These are phyloP conservation scores for Rhinoderma darwinii DNA, from an alignment of 2,113 vertebrate genomes.

Conservation along the genomic window DNA sequence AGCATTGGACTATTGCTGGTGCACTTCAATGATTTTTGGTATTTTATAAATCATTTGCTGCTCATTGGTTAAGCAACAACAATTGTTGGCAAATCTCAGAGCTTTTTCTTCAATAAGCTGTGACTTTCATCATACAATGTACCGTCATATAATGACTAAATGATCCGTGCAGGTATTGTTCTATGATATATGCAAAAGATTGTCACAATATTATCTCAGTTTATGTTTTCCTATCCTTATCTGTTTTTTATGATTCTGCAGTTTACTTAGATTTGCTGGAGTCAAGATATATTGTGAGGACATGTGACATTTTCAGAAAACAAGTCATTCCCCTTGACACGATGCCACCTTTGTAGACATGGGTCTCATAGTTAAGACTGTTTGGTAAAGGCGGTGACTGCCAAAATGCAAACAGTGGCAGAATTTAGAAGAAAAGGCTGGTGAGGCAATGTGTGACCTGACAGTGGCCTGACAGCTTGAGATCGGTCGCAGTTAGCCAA, in stretches of 20 bases:
- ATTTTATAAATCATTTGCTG: background rate
- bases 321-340: conserved; percentile 13
- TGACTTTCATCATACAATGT: background rate
- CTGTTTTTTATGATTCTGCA: background rate
- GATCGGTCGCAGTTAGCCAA: background rate
- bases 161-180: background rate
- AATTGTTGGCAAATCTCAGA: background rate
- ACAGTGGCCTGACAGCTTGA: background rate
- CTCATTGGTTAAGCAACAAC: background rate
- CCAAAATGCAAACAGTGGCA: conserved; percentile 20
- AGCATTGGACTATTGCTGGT: background rate
- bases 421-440: background rate
- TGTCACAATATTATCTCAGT: background rate
- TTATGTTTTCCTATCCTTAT: background rate
- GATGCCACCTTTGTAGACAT: conserved; percentile 30
- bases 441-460: background rate
- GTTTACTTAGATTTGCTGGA: background rate
- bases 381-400: conserved; percentile 51
- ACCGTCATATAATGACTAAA: background rate
- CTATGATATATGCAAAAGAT: background rate
- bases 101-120: background rate
- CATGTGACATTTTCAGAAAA: conserved; percentile 3
- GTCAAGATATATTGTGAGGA: background rate
- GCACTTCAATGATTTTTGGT: background rate
- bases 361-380: conserved; percentile 3